Conservation (phyloP, 1,140 invertebrate species). For the Zaprionus africanus region DNA sequence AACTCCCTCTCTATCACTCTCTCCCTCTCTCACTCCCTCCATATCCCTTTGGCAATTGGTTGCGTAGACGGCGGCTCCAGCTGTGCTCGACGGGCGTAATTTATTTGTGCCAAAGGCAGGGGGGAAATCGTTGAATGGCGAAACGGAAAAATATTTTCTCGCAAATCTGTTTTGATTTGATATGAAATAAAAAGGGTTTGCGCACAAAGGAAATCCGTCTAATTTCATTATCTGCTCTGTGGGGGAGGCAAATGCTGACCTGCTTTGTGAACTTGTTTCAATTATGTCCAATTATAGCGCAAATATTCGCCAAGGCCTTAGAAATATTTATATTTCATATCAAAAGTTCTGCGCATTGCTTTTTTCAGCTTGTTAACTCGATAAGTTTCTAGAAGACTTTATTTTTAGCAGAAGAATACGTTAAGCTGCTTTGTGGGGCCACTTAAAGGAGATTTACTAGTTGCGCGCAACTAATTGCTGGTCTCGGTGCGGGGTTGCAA, state of each 20-base stretch:
- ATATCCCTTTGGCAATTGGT: slow-evolving; percentile 52
- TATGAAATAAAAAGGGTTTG: slow-evolving; percentile 18
- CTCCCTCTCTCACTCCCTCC: background rate
- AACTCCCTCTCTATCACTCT: background rate
- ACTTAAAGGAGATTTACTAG: background rate
- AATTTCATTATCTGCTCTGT: background rate
- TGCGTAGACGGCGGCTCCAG: slow-evolving; percentile 41
- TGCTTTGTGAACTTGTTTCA: background rate
- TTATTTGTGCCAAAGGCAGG: background rate
- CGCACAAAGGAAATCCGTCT: background rate
- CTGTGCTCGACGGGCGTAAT: slow-evolving; percentile 36
- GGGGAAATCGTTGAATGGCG: slow-evolving; percentile 25
- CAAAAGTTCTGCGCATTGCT: background rate
- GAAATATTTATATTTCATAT: background rate
- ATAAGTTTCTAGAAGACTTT: background rate
- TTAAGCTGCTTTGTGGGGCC: background rate
- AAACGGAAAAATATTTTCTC: slow-evolving; percentile 22
- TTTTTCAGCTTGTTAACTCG: background rate
- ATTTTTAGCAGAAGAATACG: background rate
- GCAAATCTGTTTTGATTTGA: slow-evolving; percentile 24
- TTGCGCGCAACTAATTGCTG: slow-evolving; percentile 2
- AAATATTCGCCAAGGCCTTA: background rate
- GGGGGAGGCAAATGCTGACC: background rate
- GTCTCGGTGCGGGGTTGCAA: background rate
- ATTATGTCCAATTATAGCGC: background rate